A percentile compares a stretch with the other conserved stretches of the same genome.
Evolutionary conservation across 2,888 invertebrate species (phyloP).

Genomic region (Orthosia gracilis): DNA sequence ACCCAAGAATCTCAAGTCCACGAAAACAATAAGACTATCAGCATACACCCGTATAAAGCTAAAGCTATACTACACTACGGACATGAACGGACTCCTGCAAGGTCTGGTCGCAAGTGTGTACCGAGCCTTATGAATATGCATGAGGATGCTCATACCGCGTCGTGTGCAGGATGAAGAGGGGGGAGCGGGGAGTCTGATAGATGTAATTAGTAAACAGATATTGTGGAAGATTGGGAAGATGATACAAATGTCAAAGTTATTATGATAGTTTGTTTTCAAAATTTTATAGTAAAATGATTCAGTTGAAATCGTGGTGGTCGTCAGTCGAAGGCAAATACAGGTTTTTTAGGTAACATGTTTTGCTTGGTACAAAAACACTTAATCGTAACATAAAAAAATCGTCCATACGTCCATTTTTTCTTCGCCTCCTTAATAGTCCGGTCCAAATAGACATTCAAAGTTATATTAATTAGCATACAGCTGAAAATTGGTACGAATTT

Average conservation of each 20-base stretch:
- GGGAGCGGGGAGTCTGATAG: slow-evolving; percentile 7
- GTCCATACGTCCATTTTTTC: too few species aligned
- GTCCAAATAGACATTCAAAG: too few species aligned
- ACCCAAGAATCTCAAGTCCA: background rate
- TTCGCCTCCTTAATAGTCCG: too few species aligned
- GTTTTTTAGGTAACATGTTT: too few species aligned
- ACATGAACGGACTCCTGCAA: slow-evolving; percentile 32
- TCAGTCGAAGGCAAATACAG: too few species aligned
- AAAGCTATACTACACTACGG: slow-evolving; percentile 1
- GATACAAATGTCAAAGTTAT: background rate
- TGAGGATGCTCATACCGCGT: slow-evolving; percentile 45
- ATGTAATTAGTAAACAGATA: slow-evolving; percentile 49
- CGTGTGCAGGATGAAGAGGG: slow-evolving; percentile 13
- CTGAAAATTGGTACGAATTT: too few species aligned
- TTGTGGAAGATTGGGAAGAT: slow-evolving; percentile 13
- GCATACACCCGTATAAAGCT: background rate
- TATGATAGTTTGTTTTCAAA: background rate
- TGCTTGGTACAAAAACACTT: too few species aligned
- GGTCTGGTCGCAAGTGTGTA: slow-evolving; percentile 51
- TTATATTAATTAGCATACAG: too few species aligned
- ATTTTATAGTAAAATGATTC: too few species aligned
- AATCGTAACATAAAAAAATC: too few species aligned
- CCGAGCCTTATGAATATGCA: slow-evolving; percentile 61
- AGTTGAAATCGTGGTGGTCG: too few species aligned
- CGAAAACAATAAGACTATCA: background rate